Base-by-base conservation (phyloP, 2,888 invertebrate genomes). In the Malacosoma neustria region DNA sequence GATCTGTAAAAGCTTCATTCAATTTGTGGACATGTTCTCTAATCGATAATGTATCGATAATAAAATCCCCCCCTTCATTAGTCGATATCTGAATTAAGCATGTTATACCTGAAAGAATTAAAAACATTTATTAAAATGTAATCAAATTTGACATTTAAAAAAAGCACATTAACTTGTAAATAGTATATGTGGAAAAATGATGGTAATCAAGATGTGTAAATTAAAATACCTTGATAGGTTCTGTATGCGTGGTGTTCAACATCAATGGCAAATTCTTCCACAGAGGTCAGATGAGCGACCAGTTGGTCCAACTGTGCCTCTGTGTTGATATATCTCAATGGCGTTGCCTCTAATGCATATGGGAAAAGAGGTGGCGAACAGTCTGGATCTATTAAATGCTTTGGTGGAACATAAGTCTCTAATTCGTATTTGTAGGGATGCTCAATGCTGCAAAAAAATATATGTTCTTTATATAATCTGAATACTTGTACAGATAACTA, bases 21-120 rank as follows among this genome's bases (percentile, higher is more conserved):
- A 99, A 84, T 34, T 90, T 65, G 51, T 93, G 89, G 39, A 99
- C 77, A 30, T 96, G 91, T 34, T 93, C 91, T 37, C 99, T 88
- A n/a, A 98, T 73, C 0, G 88, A 87, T 3, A 99, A 73, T 0
- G 97, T 91, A 66, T 99, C 99, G 9, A 99, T 87, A 1, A 99
- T 87, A 65, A 94, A 99, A 76, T 99, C 99, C 4, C 85, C 87
- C 1, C 79, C 73, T 13, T 73, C 73, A 35, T 87, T 66, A 0
- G 98, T 94, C 0, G 98, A 96, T 52, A 99, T 93, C 85, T 99
- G 99, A 74, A 99, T 91, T 2, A 99, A 87, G 68, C 99, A 99
- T 0, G 98, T 97, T 37, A 99, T 91, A 0, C 86, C 85, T 86
- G 61, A 2, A 41, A 22, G n/a, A n/a, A n/a, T n/a, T n/a, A n/a